Evolutionary conservation across 2,113 vertebrate genomes (phyloP).

Genomic region (Agapornis roseicollis): DNA sequence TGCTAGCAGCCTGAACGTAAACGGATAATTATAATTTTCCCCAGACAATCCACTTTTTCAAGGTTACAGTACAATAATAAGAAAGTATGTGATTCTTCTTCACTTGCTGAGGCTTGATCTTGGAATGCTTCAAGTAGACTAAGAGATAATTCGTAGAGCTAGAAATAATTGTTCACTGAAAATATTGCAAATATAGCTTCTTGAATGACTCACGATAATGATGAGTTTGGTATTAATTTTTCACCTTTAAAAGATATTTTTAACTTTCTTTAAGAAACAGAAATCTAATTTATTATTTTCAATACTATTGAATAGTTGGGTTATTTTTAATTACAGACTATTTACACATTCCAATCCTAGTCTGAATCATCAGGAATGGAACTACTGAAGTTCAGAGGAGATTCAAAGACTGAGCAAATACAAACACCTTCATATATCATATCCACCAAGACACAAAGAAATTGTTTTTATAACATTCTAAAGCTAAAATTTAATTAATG

Average conservation of each 20-base stretch:
- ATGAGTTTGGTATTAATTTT: background rate
- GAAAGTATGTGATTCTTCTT: background rate
- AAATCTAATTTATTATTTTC: background rate
- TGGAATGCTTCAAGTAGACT: fast-evolving
- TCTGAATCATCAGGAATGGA: background rate
- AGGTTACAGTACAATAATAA: background rate
- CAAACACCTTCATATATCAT: background rate
- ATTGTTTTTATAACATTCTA: background rate
- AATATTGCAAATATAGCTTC: background rate
- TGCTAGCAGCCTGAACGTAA: background rate
- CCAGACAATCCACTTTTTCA: background rate
- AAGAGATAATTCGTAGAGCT: background rate
- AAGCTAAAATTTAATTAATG: background rate
- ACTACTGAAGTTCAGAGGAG: background rate
- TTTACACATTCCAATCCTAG: background rate
- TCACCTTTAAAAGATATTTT: background rate
- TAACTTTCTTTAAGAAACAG: background rate
- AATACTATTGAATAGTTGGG: background rate
- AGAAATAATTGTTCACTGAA: background rate
- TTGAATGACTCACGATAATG: background rate
- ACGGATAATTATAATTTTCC: background rate
- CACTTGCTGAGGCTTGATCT: background rate
- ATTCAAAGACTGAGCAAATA: background rate
- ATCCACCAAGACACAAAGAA: background rate
- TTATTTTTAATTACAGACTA: background rate